Base-by-base conservation (phyloP, 1,140 invertebrate species). In the Ceratosolen solmsi region DNA sequence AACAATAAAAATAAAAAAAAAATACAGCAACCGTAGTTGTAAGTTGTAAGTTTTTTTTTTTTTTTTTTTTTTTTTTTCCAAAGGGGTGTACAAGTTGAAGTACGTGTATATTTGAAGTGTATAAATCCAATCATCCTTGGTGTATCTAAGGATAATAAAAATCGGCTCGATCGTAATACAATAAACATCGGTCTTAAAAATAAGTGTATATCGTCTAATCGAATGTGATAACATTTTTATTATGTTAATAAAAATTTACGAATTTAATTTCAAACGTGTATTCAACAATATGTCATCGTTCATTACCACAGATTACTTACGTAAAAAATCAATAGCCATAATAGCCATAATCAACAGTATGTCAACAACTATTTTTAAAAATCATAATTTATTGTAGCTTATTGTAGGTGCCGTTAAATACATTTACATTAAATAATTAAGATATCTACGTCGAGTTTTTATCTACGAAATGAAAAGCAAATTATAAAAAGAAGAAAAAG, bases 171-270 rank as follows among this genome's bases (percentile, higher is more conserved):
- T 74, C 74, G 58, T 80, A 80, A 74, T 51, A 54, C 71, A 51
- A 70, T 2, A 38, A 54, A 38, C 38, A 33, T 80, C 8, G 20
- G 58, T 74, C 54, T 75, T 71, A 49, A 58, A 71, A 36, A 51
- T 78, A 70, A 68, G 54, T 72, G 38, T 68, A 75, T 38, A 81
- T 81, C 51, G 46, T 81, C 36, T 76, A 41, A 70, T 74, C 79
- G 46, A 81, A 58, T 82, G 80, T 82, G 80, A 82, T 82, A 82
- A 56, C 63, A 60, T 82, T 82, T 82, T 82, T 82, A 77, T 82
- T 82, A 82, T 58, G 65, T 82, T 82, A 77, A 82, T 77, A 77
- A 77, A 82, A 81, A 81, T 70, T 68, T 70, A 38, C 70, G 73
- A 27, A 81, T 76, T 81, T 76, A 70, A 76, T 80, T 80, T 70